phyloP scores from a whole-genome alignment of 2,113 vertebrate genomes.

The Archilochus colubris region DNA sequence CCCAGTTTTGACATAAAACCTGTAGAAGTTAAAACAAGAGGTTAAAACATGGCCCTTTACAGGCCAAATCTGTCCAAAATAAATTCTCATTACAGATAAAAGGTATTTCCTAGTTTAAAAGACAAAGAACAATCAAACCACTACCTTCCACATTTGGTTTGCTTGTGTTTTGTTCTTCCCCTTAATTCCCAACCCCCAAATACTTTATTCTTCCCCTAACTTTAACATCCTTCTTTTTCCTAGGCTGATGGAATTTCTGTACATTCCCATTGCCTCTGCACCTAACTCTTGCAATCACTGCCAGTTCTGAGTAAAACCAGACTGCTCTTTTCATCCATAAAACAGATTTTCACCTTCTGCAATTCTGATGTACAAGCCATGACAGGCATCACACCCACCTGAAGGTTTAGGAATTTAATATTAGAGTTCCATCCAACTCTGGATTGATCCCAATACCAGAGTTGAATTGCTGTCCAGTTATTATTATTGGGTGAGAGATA shows the following conservation, averaged over 20 bases:
- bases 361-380: not conserved
- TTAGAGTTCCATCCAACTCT: not conserved
- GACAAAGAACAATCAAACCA: rapidly evolving
- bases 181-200: not conserved
- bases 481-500: not conserved
- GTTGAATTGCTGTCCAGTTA: not conserved
- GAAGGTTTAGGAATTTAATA: not conserved
- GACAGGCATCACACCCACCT: not conserved
- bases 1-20: not conserved
- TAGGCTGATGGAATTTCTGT: not conserved
- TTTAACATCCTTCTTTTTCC: not conserved
- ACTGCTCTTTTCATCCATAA: not conserved
- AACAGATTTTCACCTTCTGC: not conserved
- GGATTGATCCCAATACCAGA: not conserved
- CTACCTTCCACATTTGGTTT: not conserved
- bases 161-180: not conserved
- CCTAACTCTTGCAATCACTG: not conserved
- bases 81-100: not conserved
- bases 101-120: not conserved
- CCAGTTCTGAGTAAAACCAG: not conserved
- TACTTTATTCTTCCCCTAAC: not conserved
- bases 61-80: not conserved
- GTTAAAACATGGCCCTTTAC: not conserved
- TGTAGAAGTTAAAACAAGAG: not conserved
- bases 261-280: not conserved